Evolutionary conservation across 2,797 vertebrate species (phyloP), one percentile per base, ranked within the genome.

Genomic region (Oreortyx pictus): DNA sequence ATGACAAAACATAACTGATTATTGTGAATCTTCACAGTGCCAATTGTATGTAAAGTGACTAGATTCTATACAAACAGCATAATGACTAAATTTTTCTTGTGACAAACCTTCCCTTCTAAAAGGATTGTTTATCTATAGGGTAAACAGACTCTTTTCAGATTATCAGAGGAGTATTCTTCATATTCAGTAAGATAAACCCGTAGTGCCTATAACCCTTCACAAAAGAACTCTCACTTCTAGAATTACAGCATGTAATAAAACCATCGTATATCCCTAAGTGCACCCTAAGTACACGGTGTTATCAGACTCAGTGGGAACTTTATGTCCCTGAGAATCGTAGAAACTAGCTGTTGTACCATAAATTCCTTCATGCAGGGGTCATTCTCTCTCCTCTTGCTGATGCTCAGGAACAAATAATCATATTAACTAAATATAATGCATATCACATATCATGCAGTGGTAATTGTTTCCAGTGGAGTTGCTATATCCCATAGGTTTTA

Each of bases 211-310:
- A 82, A 68, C 61, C 78, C 78, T 94, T 86, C 73, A 88, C 77
- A 79, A 82, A 91, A 79, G 54, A 52, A 54, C 74, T 82, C 88
- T 82, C 92, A 65, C 31, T 87, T 64, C 66, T 72, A 85, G 78
- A 96, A 86, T 94, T 96, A 91, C 74, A 74, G 60, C 79, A 78
- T 61, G n/a, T 72, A 91, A 94, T 94, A 95, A 96, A 93, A 59
- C 37, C 24, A 9, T n/a, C 27, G 86, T 50, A 67, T 86, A 83
- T 86, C 35, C 79, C 77, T 92, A 87, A 93, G 85, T 67, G 73
- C 74, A 67, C 89, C 90, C 82, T 86, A 95, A 91, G 67, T 93
- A 75, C 1, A 6, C 25, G 68, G 73, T 83, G 49, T 79, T 96
- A 84, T 72, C 84, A 86, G 47, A 57, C 82, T 89, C 80, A 65